Conservation (phyloP, 2,888 invertebrate genomes). For the Teinopalpus imperialis region DNA sequence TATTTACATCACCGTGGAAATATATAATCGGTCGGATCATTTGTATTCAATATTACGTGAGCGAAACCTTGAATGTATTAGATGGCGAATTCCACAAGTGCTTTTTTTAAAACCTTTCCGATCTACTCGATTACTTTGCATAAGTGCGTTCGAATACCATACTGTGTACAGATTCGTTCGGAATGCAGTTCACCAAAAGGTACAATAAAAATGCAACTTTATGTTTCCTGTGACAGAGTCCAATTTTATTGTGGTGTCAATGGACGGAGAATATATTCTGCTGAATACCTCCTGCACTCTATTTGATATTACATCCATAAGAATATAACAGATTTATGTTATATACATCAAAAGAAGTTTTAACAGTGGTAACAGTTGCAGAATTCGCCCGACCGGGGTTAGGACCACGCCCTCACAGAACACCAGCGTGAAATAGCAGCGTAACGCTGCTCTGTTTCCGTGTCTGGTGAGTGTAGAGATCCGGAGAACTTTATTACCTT, state of each 20-base stretch:
- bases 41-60: conserved; percentile 1
- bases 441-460: no score
- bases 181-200: conserved; percentile 70
- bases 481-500: no score
- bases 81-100: not conserved
- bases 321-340: not conserved
- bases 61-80: conserved; percentile 3
- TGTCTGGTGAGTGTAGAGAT: no score
- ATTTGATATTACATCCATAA: conserved; percentile 3
- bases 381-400: no score
- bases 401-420: no score
- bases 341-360: no score
- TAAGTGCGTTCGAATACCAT: conserved; percentile 31
- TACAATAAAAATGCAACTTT: conserved; percentile 72
- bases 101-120: not conserved
- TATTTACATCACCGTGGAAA: not conserved
- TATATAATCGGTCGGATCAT: not conserved
- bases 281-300: conserved; percentile 2
- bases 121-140: conserved; percentile 12
- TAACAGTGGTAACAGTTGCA: no score
- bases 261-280: conserved; percentile 55
- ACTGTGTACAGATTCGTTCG: conserved; percentile 41
- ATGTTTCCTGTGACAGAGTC: conserved; percentile 72
- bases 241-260: conserved; percentile 72
- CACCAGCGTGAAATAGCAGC: no score